These are phyloP conservation scores for Apeira syringaria DNA, from an alignment of 2,888 invertebrate species.

Conservation along the genomic window DNA sequence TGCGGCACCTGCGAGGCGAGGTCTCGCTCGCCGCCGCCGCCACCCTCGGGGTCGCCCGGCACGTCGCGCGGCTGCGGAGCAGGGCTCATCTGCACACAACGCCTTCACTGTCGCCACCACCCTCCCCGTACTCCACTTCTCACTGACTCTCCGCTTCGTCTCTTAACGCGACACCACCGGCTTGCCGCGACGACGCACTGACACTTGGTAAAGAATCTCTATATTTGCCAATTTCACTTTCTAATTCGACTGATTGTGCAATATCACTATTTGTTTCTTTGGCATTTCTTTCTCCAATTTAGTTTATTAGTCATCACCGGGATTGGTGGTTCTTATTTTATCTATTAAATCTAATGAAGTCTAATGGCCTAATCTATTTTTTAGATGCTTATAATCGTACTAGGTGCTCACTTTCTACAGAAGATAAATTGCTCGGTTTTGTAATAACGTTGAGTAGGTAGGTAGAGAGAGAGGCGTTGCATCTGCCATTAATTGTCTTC, in stretches of 20 bases:
- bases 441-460: slow-evolving; percentile 24
- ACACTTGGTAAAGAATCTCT: slow-evolving; percentile 15
- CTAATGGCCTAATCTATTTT: slow-evolving; percentile 31
- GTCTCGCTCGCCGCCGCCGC: slow-evolving; percentile 70
- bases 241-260: slow-evolving; percentile 19
- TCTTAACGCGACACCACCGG: slow-evolving; percentile 29
- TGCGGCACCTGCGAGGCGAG: slow-evolving; percentile 78
- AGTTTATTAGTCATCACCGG: slow-evolving; percentile 14
- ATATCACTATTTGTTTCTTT: slow-evolving; percentile 11
- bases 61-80: slow-evolving; percentile 76
- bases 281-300: slow-evolving; percentile 11
- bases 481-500: slow-evolving; percentile 24
- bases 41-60: slow-evolving; percentile 68
- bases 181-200: slow-evolving; percentile 18
- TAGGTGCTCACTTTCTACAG: slow-evolving; percentile 41
- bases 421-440: slow-evolving; percentile 31
- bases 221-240: slow-evolving; percentile 26
- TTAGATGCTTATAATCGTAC: slow-evolving; percentile 26
- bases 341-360: slow-evolving; percentile 29
- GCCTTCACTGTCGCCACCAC: slow-evolving; percentile 73
- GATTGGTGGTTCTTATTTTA: slow-evolving; percentile 15
- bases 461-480: slow-evolving; percentile 16
- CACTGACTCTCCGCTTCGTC: slow-evolving; percentile 74
- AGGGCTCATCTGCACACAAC: slow-evolving; percentile 82
- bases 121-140: slow-evolving; percentile 79